phyloP scores from a whole-genome alignment of 2,797 vertebrate species.

The Geotrypetes seraphini region DNA sequence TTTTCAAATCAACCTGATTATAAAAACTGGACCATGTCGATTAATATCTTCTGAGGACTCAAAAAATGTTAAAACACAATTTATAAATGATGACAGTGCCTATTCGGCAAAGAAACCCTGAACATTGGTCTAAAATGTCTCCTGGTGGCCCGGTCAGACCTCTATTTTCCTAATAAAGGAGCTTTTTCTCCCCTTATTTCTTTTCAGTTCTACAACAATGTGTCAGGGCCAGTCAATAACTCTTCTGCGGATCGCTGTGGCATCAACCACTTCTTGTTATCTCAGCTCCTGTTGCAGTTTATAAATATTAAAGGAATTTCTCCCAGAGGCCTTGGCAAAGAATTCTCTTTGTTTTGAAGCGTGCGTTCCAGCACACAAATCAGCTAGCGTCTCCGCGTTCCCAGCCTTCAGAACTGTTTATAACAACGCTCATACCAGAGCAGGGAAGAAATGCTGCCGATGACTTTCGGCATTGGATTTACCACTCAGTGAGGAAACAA shows the following conservation, averaged over 20 bases:
- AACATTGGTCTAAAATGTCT: no score
- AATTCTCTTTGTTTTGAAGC: conserved; percentile 8
- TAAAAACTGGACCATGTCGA: no score
- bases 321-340: conserved; percentile 26
- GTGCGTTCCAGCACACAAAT: conserved; percentile 2
- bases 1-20: no score
- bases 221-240: conserved; percentile 12
- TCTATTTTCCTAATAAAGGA: no score
- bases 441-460: conserved; percentile 48
- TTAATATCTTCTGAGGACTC: no score
- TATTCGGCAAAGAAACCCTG: no score
- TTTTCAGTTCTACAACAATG: conserved; percentile 4
- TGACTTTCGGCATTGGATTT: conserved; percentile 36
- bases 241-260: neutral
- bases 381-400: conserved; percentile 16
- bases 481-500: conserved; percentile 38
- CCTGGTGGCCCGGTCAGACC: no score
- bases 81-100: no score
- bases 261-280: conserved; percentile 13
- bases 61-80: no score
- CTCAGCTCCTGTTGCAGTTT: conserved; percentile 4
- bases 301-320: conserved; percentile 44
- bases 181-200: no score
- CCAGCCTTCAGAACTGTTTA: conserved; percentile 21
- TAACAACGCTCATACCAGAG: conserved; percentile 26